Percentiles rank a stretch among this genome's conserved stretches.
phyloP scores from a whole-genome alignment of 1,140 invertebrate species.

The Panagrolaimus sp. region DNA sequence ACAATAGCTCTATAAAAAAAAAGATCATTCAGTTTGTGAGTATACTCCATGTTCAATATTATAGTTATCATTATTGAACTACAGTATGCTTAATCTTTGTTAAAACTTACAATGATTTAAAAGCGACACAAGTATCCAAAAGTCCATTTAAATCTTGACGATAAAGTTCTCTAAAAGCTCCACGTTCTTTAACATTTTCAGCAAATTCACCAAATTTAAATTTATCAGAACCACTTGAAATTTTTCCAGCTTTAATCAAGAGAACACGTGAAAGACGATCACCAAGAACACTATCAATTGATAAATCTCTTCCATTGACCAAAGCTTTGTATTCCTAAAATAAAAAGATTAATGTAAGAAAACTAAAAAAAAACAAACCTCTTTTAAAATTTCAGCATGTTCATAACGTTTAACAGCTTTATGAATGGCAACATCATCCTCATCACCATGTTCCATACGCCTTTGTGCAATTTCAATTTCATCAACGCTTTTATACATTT shows the following conservation, averaged over 20 bases:
- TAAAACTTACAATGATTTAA: too few species aligned
- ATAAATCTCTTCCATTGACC: background rate
- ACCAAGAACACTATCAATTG: background rate
- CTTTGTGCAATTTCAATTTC: background rate
- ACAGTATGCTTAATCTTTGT: too few species aligned
- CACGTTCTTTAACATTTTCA: background rate
- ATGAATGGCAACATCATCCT: background rate
- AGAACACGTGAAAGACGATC: background rate
- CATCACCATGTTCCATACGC: background rate
- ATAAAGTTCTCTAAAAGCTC: too few species aligned
- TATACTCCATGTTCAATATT: too few species aligned
- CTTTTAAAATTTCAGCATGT: background rate
- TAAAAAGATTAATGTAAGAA: background rate
- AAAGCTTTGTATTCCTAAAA: background rate
- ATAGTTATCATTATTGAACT: too few species aligned
- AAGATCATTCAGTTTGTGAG: too few species aligned
- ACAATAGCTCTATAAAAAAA: background rate
- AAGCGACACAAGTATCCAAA: too few species aligned
- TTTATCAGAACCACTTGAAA: background rate
- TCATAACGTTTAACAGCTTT: background rate
- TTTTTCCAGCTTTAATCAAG: background rate
- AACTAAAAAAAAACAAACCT: background rate
- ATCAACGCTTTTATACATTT: background rate
- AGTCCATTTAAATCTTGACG: too few species aligned
- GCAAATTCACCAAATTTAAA: background rate